Percentiles rank a stretch among this genome's conserved stretches.
These are phyloP conservation scores for Drosophila ustulata DNA, from an alignment of 2,888 invertebrate genomes.

Conservation along the genomic window DNA sequence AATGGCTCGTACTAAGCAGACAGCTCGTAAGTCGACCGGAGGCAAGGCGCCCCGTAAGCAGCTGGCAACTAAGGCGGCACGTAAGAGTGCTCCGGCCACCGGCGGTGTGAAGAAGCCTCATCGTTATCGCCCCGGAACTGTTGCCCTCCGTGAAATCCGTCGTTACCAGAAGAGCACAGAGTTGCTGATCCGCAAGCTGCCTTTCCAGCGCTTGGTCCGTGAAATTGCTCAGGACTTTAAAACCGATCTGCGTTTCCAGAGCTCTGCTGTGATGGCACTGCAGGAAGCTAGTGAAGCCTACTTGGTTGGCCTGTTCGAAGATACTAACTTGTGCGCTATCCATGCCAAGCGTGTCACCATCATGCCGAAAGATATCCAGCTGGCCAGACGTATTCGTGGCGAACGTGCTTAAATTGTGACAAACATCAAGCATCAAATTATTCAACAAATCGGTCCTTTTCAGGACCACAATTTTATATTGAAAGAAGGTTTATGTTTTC, in stretches of 20 bases:
- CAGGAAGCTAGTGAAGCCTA: constrained; percentile 89
- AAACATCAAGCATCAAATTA: background rate
- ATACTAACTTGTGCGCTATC: constrained; percentile 92
- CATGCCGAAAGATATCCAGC: constrained; percentile 99
- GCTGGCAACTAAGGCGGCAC: constrained; percentile 20
- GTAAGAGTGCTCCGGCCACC: too few relatives aligned
- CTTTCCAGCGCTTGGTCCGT: too few relatives aligned
- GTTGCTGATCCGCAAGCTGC: too few relatives aligned
- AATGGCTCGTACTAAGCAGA: constrained; percentile 20
- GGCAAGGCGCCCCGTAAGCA: constrained; percentile 47
- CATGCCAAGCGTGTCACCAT: constrained; percentile 91
- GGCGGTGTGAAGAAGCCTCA: too few relatives aligned
- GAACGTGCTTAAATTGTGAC: constrained; percentile 92
- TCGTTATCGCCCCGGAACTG: too few relatives aligned
- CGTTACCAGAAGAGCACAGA: too few relatives aligned
- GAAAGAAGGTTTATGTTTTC: constrained; percentile 27
- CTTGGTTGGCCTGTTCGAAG: constrained; percentile 97
- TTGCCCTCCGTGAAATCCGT: too few relatives aligned
- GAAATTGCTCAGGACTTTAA: too few relatives aligned
- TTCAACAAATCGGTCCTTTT: constrained; percentile 46
- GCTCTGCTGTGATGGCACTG: constrained; percentile 23
- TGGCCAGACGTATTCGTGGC: constrained; percentile 98
- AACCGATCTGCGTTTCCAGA: too few relatives aligned
- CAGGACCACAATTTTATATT: constrained; percentile 39
- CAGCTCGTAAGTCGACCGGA: constrained; percentile 31